A percentile compares a stretch with the other conserved stretches of the same genome.
These are phyloP conservation scores for Cyprinodon diabolis DNA, from an alignment of 2,797 vertebrate species.

Conservation along the genomic window DNA sequence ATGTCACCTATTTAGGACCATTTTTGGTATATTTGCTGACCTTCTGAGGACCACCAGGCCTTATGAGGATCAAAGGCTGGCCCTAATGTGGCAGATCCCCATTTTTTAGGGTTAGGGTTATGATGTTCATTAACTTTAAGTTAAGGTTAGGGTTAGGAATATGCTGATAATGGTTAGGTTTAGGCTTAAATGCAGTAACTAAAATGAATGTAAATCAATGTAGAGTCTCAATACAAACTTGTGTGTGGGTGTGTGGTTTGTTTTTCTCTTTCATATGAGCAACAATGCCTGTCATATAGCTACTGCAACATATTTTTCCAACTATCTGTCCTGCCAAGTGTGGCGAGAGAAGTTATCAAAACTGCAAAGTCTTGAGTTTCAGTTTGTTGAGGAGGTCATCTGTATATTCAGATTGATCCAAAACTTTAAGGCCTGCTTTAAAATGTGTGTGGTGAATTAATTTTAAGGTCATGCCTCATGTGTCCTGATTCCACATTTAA, in stretches of 20 bases:
- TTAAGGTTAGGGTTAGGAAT: too few relatives aligned
- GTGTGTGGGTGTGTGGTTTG: neutral
- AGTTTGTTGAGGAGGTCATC: slow-evolving; percentile 11
- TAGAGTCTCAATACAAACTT: neutral
- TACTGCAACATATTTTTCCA: neutral
- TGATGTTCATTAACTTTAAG: too few relatives aligned
- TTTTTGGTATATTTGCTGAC: too few relatives aligned
- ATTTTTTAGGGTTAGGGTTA: too few relatives aligned
- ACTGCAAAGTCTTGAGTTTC: slow-evolving; percentile 18
- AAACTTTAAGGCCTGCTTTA: slow-evolving; percentile 21
- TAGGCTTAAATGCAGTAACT: too few relatives aligned
- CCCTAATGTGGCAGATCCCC: too few relatives aligned
- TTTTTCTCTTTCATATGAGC: neutral
- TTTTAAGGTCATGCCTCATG: slow-evolving; percentile 21
- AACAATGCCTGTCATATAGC: slow-evolving; percentile 16
- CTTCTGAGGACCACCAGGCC: too few relatives aligned
- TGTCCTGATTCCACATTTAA: slow-evolving; percentile 17
- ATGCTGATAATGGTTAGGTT: too few relatives aligned
- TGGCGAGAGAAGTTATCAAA: slow-evolving; percentile 1
- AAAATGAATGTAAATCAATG: too few relatives aligned
- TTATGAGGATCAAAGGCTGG: too few relatives aligned
- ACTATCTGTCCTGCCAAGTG: neutral
- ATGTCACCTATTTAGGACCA: too few relatives aligned
- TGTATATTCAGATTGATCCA: slow-evolving; percentile 9
- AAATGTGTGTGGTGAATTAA: slow-evolving; percentile 28